These are phyloP conservation scores for Podarcis muralis DNA, from an alignment of 2,113 vertebrate genomes.

Conservation along the genomic window DNA sequence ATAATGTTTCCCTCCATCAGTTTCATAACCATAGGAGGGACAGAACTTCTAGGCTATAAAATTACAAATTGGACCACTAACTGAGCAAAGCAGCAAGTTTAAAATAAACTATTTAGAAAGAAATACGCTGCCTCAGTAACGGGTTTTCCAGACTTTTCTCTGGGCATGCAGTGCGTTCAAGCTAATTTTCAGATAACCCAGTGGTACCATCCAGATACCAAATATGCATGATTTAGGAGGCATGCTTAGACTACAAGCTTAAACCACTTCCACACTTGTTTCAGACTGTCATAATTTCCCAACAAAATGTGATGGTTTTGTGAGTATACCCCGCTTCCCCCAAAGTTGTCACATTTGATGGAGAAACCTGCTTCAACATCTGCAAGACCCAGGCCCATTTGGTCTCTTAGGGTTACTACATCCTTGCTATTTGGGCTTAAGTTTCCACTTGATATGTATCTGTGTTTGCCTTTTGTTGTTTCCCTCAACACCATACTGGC, in stretches of 20 bases:
- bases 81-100: not conserved
- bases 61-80: not conserved
- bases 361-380: not conserved
- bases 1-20: conserved; percentile 2
- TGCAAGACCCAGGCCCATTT: not conserved
- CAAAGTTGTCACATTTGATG: not conserved
- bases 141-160: not conserved
- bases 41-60: not conserved
- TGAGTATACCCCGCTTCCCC: not conserved
- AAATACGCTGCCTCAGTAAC: not conserved
- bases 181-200: not conserved
- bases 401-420: conserved; percentile 13
- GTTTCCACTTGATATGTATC: conserved; percentile 4
- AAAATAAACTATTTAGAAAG: not conserved
- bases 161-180: not conserved
- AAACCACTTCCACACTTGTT: not conserved
- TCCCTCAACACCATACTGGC: rapidly evolving
- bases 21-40: not conserved
- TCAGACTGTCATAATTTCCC: not conserved
- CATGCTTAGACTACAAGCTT: not conserved
- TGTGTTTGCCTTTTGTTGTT: not conserved
- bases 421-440: not conserved
- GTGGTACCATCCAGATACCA: not conserved
- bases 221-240: not conserved
- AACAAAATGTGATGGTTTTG: not conserved